Evolutionary conservation across 2,888 invertebrate genomes (phyloP).

Genomic region (Pseudococcus jackbeardsleyi): DNA sequence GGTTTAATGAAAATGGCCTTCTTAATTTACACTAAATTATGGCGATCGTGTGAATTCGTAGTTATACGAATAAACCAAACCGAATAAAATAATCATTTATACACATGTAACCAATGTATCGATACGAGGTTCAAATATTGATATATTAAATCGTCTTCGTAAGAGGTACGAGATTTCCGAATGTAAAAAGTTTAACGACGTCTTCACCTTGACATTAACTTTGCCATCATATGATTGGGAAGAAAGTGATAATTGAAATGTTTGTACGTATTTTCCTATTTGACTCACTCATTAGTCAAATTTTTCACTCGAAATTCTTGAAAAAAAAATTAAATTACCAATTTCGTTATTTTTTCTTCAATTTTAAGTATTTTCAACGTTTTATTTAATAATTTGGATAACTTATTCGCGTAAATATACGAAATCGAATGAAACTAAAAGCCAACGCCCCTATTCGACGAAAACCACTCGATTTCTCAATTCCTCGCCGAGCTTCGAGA

Average conservation of each 20-base stretch:
- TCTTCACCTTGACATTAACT: conserved; percentile 62
- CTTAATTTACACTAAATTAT: conserved; percentile 24
- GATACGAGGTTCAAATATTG: neutral
- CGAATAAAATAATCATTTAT: conserved; percentile 22
- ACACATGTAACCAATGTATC: neutral
- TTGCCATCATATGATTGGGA: conserved; percentile 27
- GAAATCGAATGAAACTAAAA: neutral
- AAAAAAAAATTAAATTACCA: too few relatives aligned
- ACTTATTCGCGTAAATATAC: neutral
- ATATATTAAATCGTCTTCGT: neutral
- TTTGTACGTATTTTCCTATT: neutral
- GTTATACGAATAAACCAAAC: neutral
- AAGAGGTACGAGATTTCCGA: neutral
- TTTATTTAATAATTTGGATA: too few relatives aligned
- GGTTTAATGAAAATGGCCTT: conserved; percentile 29
- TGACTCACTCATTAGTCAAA: neutral
- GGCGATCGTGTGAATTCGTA: neutral
- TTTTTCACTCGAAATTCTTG: too few relatives aligned
- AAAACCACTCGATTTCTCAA: neutral
- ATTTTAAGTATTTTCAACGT: too few relatives aligned
- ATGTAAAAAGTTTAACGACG: conserved; percentile 58
- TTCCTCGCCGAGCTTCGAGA: neutral
- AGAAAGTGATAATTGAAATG: conserved; percentile 58
- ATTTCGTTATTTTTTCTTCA: too few relatives aligned
- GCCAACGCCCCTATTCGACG: neutral